Base-by-base conservation (phyloP, 2,888 invertebrate species). In the Tinea trinotella region DNA sequence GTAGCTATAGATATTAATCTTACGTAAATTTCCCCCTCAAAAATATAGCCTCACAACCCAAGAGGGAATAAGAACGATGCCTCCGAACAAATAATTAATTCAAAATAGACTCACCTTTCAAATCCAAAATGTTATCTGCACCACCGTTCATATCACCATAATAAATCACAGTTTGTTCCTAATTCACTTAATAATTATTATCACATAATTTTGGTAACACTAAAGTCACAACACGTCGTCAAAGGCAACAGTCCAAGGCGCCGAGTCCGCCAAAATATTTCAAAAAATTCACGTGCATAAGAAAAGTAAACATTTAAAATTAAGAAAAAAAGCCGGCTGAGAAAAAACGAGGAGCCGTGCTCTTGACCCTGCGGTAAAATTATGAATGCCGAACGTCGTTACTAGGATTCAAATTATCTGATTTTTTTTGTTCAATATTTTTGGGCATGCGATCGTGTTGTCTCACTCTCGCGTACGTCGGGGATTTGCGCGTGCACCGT, bases 81-180 rank as follows among this genome's bases (percentile, higher is more conserved):
- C 69, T 67, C 66, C 66, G 64, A 65, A 67, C 9, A n/a, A 20
- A 48, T 9, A 19, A 12, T 66, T 68, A 70, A 72, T 64, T 66
- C 55, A 58, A 55, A 62, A 7, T 19, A 13, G n/a, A 62, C 66
- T 58, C 74, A 85, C 84, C 85, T 83, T 71, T 70, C 70, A 74
- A 24, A 74, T 76, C 71, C 75, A 74, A 78, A n/a, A 74, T 72
- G 69, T 67, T 72, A 76, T 74, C 72, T 70, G 61, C 78, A 75
- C 78, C 82, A 54, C 40, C 52, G 76, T 72, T 69, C 71, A 71
- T 84, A 85, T 85, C 85, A 85, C 85, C 80, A 78, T 75, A 72
- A 68, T 75, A 79, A 80, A 85, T 85, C 85, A 85, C 85, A 85
- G 85, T 83, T 83, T 74, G 82, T 81, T 83, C 75, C 68, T 83